Percentiles rank a stretch among this genome's conserved stretches.
phyloP scores from a whole-genome alignment of 2,888 invertebrate genomes.

The Aquatica leii region DNA sequence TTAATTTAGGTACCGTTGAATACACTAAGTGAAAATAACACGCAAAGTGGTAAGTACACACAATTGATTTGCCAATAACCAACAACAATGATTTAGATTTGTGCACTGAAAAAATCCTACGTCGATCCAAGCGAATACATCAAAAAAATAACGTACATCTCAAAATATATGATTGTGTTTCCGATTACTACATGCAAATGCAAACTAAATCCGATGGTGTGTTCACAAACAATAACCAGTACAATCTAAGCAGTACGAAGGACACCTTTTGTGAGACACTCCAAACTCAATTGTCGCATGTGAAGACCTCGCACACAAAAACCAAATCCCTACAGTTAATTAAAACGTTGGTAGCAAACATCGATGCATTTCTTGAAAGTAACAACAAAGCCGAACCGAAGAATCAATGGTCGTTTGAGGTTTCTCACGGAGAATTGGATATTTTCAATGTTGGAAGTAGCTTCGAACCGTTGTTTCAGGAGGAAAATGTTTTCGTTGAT shows the following conservation, averaged over 20 bases:
- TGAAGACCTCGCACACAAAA: neutral
- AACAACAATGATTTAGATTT: no score
- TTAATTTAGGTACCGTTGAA: no score
- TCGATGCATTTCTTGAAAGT: neutral
- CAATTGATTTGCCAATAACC: no score
- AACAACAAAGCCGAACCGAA: neutral
- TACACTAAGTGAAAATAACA: no score
- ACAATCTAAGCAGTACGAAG: no score
- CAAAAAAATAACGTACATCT: neutral
- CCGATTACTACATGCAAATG: neutral
- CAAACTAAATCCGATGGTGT: neutral
- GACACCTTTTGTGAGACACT: neutral
- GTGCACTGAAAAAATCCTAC: no score
- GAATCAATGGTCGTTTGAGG: neutral
- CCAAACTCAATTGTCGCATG: neutral
- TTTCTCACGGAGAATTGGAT: no score
- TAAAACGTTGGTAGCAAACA: neutral
- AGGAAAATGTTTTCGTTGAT: no score
- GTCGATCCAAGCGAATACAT: neutral
- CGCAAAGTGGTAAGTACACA: no score
- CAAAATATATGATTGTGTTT: neutral
- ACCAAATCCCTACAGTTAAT: neutral
- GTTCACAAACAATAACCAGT: neutral
- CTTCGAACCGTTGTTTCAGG: no score
- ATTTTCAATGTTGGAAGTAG: no score